Conservation (phyloP, 2,888 invertebrate genomes). For the Chouioia cunea region DNA sequence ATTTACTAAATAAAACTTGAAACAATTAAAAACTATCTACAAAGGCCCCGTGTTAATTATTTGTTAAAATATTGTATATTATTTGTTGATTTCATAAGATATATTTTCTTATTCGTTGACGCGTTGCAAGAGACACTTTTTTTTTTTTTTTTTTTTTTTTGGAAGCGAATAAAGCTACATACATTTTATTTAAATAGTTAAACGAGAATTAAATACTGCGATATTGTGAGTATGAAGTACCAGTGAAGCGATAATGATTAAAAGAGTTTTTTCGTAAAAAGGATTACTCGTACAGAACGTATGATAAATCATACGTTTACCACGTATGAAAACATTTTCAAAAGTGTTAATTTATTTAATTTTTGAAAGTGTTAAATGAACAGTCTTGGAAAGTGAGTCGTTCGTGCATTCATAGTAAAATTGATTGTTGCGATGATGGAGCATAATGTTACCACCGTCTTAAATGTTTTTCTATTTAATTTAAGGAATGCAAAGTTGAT, state of each 20-base stretch:
- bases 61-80: constrained; percentile 37
- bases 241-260: neutral
- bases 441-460: constrained; percentile 5
- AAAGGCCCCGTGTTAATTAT: constrained; percentile 58
- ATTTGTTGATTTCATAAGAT: constrained; percentile 21
- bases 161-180: constrained; percentile 42
- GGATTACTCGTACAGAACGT: constrained; percentile 35
- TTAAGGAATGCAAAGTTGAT: constrained; percentile 29
- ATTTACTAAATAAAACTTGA: constrained; percentile 45
- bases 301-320: constrained; percentile 25
- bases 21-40: constrained; percentile 60
- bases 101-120: constrained; percentile 41
- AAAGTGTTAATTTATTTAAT: constrained; percentile 2
- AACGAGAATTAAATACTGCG: constrained; percentile 29
- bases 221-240: neutral
- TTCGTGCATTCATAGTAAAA: constrained; percentile 29
- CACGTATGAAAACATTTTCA: constrained; percentile 23
- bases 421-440: constrained; percentile 13
- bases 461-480: constrained; percentile 6
- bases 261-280: constrained; percentile 3
- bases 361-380: constrained; percentile 23
- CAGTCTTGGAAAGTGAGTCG: constrained; percentile 42
- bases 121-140: constrained; percentile 42
- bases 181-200: constrained; percentile 24
- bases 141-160: too few relatives aligned